These are phyloP conservation scores for Sycophila sp. DNA, from an alignment of 1,140 invertebrate genomes.

Conservation along the genomic window DNA sequence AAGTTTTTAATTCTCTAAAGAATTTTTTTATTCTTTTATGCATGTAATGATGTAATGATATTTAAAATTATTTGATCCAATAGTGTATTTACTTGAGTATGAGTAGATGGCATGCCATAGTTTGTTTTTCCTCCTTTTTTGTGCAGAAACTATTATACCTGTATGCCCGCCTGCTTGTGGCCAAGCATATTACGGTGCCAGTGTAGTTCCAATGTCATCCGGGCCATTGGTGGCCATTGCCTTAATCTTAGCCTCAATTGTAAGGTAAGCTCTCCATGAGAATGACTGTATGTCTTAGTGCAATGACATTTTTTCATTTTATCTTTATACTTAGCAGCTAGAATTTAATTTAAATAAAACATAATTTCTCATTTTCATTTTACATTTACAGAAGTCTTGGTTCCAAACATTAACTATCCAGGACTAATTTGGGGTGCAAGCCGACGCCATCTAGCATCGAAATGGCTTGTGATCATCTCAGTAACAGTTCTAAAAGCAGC, in stretches of 20 bases:
- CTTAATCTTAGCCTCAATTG: constrained; percentile 56
- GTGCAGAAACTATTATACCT: constrained; percentile 87
- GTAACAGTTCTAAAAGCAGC: too few species aligned
- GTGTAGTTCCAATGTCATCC: constrained; percentile 61
- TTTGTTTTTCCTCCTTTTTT: constrained; percentile 58
- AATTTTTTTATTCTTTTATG: constrained; percentile 31
- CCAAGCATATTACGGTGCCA: constrained; percentile 73
- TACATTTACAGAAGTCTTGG: constrained; percentile 70
- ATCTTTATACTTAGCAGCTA: not conserved
- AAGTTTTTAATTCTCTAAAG: constrained; percentile 19
- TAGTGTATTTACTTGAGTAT: constrained; percentile 10
- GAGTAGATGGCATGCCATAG: constrained; percentile 60
- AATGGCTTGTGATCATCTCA: constrained; percentile 49
- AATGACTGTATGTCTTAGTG: constrained; percentile 26
- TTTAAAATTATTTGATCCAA: constrained; percentile 1
- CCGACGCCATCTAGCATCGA: constrained; percentile 46
- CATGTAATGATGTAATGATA: constrained; percentile 55
- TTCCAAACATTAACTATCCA: constrained; percentile 77
- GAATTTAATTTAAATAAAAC: too few species aligned
- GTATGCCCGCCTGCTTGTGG: constrained; percentile 93
- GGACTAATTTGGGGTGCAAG: constrained; percentile 64
- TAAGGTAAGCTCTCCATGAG: constrained; percentile 56
- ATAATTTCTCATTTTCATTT: constrained; percentile 6
- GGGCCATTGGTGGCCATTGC: constrained; percentile 60
- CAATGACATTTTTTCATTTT: constrained; percentile 19